A percentile compares a stretch with the other conserved stretches of the same genome.
These are phyloP conservation scores for Oreocharis arfaki DNA, from an alignment of 2,113 vertebrate genomes.

Conservation along the genomic window DNA sequence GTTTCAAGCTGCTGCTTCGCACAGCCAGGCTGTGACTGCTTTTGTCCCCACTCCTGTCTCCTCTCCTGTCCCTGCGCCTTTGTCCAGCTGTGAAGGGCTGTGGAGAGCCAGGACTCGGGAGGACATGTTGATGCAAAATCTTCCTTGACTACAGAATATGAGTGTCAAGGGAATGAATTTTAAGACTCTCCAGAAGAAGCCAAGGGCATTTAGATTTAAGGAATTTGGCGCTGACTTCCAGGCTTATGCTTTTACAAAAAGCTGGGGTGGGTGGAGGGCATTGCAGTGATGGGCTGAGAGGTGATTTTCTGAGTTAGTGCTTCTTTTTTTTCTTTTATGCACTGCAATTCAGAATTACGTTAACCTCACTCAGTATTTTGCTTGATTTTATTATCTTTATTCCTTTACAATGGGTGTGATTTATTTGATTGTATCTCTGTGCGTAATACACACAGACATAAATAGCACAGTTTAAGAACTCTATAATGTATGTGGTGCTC, in stretches of 20 bases:
- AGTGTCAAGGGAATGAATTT: neutral
- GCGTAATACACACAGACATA: neutral
- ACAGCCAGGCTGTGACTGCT: neutral
- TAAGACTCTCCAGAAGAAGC: conserved; percentile 14
- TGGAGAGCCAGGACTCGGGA: neutral
- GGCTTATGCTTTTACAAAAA: neutral
- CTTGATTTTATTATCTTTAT: neutral
- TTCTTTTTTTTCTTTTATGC: neutral
- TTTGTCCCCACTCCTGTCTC: neutral
- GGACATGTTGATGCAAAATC: neutral
- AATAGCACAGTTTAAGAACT: neutral
- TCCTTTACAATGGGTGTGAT: neutral
- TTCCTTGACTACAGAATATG: neutral
- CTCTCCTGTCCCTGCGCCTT: neutral
- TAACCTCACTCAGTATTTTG: neutral
- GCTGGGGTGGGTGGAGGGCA: no score
- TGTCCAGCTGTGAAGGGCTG: neutral
- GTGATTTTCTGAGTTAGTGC: neutral
- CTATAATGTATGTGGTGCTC: neutral
- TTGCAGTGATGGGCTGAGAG: neutral
- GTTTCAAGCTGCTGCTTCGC: accelerated
- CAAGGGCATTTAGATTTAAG: conserved; percentile 19
- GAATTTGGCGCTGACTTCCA: neutral
- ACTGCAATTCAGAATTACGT: neutral
- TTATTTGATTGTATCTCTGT: neutral